A percentile compares a stretch with the other conserved stretches of the same genome.
Conservation (phyloP, 2,888 invertebrate species). For the Hydroisotoma schaefferi region DNA sequence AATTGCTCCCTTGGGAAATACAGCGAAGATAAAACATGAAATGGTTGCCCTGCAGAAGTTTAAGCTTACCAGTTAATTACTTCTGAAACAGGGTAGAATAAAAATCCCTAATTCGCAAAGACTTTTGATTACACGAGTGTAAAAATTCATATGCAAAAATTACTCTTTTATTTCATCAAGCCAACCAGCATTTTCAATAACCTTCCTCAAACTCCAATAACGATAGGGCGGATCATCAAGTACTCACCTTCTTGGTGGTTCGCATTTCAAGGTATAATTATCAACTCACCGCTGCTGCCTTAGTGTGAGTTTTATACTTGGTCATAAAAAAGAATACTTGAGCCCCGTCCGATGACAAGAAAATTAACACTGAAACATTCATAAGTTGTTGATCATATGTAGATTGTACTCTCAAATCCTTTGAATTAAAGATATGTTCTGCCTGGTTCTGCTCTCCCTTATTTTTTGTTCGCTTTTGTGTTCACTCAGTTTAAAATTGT, state of each 20-base stretch:
- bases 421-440: neutral
- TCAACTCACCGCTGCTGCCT: neutral
- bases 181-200: too few relatives aligned
- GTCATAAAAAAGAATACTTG: neutral
- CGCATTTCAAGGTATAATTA: neutral
- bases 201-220: neutral
- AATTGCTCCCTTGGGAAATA: too few relatives aligned
- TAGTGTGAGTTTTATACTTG: neutral
- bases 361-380: constrained; percentile 8
- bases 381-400: constrained; percentile 3
- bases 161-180: too few relatives aligned
- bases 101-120: too few relatives aligned
- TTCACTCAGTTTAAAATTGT: neutral
- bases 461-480: neutral
- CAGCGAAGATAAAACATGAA: too few relatives aligned
- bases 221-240: neutral
- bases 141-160: too few relatives aligned
- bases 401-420: constrained; percentile 3
- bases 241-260: neutral
- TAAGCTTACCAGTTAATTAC: too few relatives aligned
- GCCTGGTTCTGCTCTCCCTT: neutral
- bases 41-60: too few relatives aligned
- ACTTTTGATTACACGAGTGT: too few relatives aligned
- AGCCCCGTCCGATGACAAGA: neutral
- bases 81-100: too few relatives aligned